Evolutionary conservation across 1,140 invertebrate genomes (phyloP), one percentile per base, ranked within the genome.

Genomic region (Holotrichia oblita): DNA sequence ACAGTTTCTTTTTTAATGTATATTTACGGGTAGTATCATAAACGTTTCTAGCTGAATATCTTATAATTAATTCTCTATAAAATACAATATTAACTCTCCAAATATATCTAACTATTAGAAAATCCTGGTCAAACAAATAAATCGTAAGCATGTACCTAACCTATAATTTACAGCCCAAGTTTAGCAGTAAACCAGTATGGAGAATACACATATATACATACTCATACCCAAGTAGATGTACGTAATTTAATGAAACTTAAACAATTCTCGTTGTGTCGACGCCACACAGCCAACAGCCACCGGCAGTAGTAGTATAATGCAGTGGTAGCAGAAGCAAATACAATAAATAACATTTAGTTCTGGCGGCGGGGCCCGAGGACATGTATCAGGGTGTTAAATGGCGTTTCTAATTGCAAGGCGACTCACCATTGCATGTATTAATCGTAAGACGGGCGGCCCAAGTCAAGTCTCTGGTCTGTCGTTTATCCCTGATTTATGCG

Each of bases 391-490:
- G 73, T 79, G 78, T 79, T 79, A 79, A 79, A 79, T 73, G 75
- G 78, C 73, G 78, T 79, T 73, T 79, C 78, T 79, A 79, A 79
- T 79, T 79, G 74, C 73, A 73, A 73, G 73, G 44, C 44, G 78
- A 79, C 55, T 79, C 78, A 48, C 78, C 74, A 79, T 78, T 78
- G 78, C 78, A 78, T 78, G 78, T 78, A 73, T 75, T 78, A 59
- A 42, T 55, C 61, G 72, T 78, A 78, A 78, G 78, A 78, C 78
- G 78, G 69, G 73, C 78, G 78, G 73, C 73, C 78, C 41, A 75
- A 78, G 72, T 78, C 78, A 80, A 80, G 77, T 80, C 80, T 80
- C 80, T 80, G 77, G 80, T 79, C 77, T 79, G 80, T 76, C 78
- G 78, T 80, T 80, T 80, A 74, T 55, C 76, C 74, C 74, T 80